Conservation (phyloP, 2,797 vertebrate genomes). For the Trachops cirrhosus region DNA sequence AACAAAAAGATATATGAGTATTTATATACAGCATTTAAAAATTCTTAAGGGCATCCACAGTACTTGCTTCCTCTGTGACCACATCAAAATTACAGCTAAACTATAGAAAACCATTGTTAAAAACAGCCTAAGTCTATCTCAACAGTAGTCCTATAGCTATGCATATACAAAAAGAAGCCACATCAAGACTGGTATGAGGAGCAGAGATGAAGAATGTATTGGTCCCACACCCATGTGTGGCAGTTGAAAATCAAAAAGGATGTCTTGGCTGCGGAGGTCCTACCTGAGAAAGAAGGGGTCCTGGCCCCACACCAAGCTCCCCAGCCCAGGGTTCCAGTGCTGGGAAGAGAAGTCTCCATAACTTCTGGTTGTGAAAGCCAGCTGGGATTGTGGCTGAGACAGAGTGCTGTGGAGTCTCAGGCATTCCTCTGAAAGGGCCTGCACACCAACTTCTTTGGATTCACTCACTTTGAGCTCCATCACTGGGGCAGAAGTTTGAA, state of each 20-base stretch:
- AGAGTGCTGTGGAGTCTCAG: neutral
- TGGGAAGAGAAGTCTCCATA: neutral
- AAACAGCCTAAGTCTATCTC: neutral
- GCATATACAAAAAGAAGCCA: neutral
- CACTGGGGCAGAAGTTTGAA: neutral
- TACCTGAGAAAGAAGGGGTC: neutral
- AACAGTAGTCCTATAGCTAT: neutral
- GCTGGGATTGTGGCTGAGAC: neutral
- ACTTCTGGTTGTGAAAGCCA: neutral
- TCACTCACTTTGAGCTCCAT: neutral
- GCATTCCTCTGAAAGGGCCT: neutral
- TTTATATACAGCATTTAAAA: conserved; percentile 32
- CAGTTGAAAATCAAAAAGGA: neutral
- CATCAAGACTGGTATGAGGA: neutral
- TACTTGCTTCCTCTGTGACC: neutral
- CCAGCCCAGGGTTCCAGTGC: neutral
- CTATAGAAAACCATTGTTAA: neutral
- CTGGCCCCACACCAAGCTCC: neutral
- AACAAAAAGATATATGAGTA: conserved; percentile 25
- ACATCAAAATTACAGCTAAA: neutral
- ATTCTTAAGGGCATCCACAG: neutral
- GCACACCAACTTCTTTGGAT: neutral
- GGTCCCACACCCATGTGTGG: neutral
- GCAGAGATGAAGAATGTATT: neutral
- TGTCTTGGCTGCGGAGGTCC: neutral